A percentile compares a stretch with the other conserved stretches of the same genome.
Conservation (phyloP, 2,888 invertebrate genomes). For the Chrysomela aeneicollis region DNA sequence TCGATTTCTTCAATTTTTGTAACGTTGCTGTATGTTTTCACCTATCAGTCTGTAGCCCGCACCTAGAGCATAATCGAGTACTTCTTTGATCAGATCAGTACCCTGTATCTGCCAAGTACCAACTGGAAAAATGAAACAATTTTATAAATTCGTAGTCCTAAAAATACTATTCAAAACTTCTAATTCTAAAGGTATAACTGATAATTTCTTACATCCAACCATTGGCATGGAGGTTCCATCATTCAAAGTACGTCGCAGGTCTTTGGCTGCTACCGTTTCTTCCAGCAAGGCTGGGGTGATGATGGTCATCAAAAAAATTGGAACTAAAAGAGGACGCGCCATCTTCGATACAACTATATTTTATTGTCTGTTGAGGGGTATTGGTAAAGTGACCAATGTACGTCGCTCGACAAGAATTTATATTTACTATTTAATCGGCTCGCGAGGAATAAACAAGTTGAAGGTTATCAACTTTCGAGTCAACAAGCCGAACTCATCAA, state of each 20-base stretch:
- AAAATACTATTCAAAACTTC: too few relatives aligned
- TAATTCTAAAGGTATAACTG: too few relatives aligned
- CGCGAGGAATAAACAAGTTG: conserved; percentile 45
- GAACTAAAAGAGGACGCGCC: background rate
- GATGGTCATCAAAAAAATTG: conserved; percentile 13
- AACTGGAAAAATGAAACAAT: conserved; percentile 59
- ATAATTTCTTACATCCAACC: conserved; percentile 64
- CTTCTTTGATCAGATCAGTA: conserved; percentile 61
- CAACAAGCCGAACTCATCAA: conserved; percentile 68
- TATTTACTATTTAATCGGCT: background rate
- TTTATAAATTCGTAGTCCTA: background rate
- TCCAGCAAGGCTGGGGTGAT: conserved; percentile 52
- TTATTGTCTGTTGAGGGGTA: too few relatives aligned
- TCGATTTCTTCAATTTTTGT: background rate
- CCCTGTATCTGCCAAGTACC: conserved; percentile 72
- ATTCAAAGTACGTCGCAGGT: conserved; percentile 54
- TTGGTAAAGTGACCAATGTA: too few relatives aligned
- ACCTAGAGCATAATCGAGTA: conserved; percentile 70
- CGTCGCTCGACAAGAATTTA: background rate
- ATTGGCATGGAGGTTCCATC: conserved; percentile 66
- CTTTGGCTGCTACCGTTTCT: conserved; percentile 39
- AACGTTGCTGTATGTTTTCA: conserved; percentile 52
- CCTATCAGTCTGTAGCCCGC: conserved; percentile 78
- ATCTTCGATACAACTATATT: background rate
- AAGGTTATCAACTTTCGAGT: conserved; percentile 72